Base-by-base conservation (phyloP, 2,797 vertebrate species). In the Neosilurus hyrtlii region DNA sequence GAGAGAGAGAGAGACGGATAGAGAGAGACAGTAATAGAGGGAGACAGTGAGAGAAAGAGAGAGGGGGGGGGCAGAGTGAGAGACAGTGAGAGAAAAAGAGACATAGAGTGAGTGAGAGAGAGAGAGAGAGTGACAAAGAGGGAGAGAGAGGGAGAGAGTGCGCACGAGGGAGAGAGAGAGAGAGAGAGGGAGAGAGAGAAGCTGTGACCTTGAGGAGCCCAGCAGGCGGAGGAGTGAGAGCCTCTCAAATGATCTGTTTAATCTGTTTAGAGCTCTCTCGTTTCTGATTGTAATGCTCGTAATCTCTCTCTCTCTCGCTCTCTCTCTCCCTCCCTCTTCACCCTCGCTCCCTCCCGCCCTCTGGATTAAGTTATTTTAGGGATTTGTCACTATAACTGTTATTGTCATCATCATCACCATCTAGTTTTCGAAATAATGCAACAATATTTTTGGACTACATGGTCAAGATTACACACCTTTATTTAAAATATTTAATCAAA, bases 281-380 rank as follows among this genome's bases (percentile, higher is more conserved):
- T 90, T 82, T 66, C 68, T 89, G 81, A 86, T 80, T 87, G 77
- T 89, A 91, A 89, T 83, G 30, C 54, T n/a, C 75, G 59, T 57
- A 71, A 75, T 16, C 15, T 30, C 18, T 8, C 35, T 5, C 52
- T 56, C 52, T 56, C 52, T 56, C 52, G 2, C 52, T 56, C 52
- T 11, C 52, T 11, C 52, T 56, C 52, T 56, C 52, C 9, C 52
- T 56, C 52, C 6, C 37, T 43, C 37, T 43, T 6, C 37, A 3
- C 6, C 37, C 37, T 43, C 6, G 2, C 37, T 6, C 37, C 37
- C 37, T 43, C 6, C 37, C 37, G 6, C 37, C 37, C 37, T 43
- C 37, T 3, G 37, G 2, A 43, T 43, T 43, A 43, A 43, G 37
- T 43, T 43, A 43, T 43, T 43, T 43, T 43, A 43, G 37, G 6